Percentiles rank a stretch among this genome's conserved stretches.
phyloP scores from a whole-genome alignment of 2,888 invertebrate species.

The Microctonus brassicae region DNA sequence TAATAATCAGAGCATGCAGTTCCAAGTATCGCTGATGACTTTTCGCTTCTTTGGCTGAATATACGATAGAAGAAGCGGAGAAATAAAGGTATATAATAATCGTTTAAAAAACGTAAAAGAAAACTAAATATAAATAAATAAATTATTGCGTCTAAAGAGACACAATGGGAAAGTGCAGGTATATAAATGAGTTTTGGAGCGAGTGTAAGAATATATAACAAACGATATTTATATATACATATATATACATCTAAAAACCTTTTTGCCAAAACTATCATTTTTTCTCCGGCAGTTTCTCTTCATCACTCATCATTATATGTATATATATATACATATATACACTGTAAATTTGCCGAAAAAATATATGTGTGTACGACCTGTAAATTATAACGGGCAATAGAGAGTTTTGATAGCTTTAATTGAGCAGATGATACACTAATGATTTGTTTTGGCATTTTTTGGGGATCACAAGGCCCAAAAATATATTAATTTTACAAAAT shows the following conservation, averaged over 20 bases:
- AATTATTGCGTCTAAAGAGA: constrained; percentile 51
- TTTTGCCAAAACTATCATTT: constrained; percentile 8
- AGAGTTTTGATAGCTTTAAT: constrained; percentile 17
- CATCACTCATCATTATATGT: constrained; percentile 27
- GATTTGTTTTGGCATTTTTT: constrained; percentile 36
- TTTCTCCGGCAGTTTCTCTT: not conserved
- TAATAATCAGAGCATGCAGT: constrained; percentile 64
- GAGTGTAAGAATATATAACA: not conserved
- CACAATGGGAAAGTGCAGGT: constrained; percentile 25
- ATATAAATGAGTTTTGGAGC: constrained; percentile 19
- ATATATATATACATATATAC: not conserved
- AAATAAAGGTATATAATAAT: not conserved
- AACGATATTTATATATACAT: not conserved
- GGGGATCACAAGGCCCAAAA: constrained; percentile 24
- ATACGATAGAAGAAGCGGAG: not conserved
- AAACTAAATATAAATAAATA: constrained; percentile 5
- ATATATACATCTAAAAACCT: not conserved
- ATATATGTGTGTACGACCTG: not conserved
- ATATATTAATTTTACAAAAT: constrained; percentile 29
- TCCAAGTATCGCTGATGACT: constrained; percentile 58
- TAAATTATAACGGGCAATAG: not conserved
- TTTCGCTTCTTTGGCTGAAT: constrained; percentile 1
- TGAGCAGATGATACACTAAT: constrained; percentile 17
- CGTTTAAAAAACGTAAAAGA: constrained; percentile 18
- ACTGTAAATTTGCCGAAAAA: not conserved